Base-by-base conservation (phyloP, 2,797 vertebrate species). In the Periophthalmus magnuspinnatus region DNA sequence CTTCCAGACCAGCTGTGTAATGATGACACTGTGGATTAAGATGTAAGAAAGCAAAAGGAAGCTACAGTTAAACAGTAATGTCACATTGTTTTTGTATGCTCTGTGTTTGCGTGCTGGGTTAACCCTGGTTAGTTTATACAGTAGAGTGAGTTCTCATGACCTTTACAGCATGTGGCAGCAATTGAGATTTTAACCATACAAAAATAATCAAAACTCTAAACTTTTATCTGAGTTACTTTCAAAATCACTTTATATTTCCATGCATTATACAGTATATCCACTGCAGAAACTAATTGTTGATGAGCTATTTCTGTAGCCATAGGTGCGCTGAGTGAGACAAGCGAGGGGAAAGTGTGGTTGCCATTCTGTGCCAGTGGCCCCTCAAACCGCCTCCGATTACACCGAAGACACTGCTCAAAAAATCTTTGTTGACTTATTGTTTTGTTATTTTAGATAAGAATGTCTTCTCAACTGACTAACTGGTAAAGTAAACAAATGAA, bases 41-140 rank as follows among this genome's bases (percentile, higher is more conserved):
- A n/a, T 79, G 54, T 82, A 75, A 81, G 66, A 11, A 48, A 72
- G 48, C 67, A 73, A 73, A 79, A 80, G 86, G 86, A 86, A 82
- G 76, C 74, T 11, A 45, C 0, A 32, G 73, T 82, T 82, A 70
- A 82, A 74, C 6, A 2, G 54, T 78, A 78, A 79, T 72, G 45
- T n/a, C 24, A 0, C 2, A 8, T 58, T 58, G 28, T 63, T 69
- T 64, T 32, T 21, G 5, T 22, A 8, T 6, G 60, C n/a, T 21
- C 11, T 62, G 59, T 41, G 19, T 60, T 60, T 60, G 33, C 36
- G 33, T 5, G 6, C 60, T 62, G 34, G 34, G 60, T 41, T 45
- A 62, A 62, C 36, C 34, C 38, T 22, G 36, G n/a, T n/a, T 10
- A 55, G 6, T 0, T 17, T 56, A 2, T 9, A 11, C n/a, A 2